A percentile compares a stretch with the other conserved stretches of the same genome.
phyloP scores from a whole-genome alignment of 2,888 invertebrate genomes.

The Lepidonotus clava region DNA sequence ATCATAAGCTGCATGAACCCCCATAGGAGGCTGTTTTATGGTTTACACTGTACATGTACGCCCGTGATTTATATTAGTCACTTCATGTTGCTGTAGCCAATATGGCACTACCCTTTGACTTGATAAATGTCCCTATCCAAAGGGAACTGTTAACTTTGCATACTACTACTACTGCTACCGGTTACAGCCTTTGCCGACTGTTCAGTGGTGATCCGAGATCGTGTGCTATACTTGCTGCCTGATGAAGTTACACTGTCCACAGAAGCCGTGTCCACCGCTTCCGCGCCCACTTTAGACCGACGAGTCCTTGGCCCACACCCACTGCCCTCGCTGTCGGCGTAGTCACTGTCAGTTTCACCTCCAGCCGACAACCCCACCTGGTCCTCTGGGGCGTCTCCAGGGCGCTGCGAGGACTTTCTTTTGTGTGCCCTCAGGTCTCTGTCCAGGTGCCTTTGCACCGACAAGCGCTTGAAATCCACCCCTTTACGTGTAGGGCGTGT shows the following conservation, averaged over 20 bases:
- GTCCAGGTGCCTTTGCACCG: background rate
- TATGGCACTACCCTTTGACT: too few species aligned
- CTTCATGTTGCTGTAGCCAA: background rate
- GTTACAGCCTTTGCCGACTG: background rate
- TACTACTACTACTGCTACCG: background rate
- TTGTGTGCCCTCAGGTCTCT: background rate
- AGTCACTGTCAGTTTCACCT: constrained; percentile 47
- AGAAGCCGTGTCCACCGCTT: constrained; percentile 21
- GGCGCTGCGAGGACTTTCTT: background rate
- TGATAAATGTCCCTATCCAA: background rate
- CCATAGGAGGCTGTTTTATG: background rate
- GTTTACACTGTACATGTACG: background rate
- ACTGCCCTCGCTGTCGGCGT: constrained; percentile 31
- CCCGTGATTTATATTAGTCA: background rate
- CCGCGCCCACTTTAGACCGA: background rate
- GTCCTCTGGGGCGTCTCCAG: background rate
- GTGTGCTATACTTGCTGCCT: constrained; percentile 48
- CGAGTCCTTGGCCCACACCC: background rate
- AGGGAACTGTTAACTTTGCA: background rate
- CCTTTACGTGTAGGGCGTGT: background rate
- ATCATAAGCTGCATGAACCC: background rate
- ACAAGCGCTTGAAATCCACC: constrained; percentile 1
- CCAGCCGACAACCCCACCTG: background rate
- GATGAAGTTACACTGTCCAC: constrained; percentile 32
- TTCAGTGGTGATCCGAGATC: constrained; percentile 27